Evolutionary conservation across 2,888 invertebrate genomes (phyloP), one percentile per base, ranked within the genome.

Genomic region (Carterocephalus palaemon): DNA sequence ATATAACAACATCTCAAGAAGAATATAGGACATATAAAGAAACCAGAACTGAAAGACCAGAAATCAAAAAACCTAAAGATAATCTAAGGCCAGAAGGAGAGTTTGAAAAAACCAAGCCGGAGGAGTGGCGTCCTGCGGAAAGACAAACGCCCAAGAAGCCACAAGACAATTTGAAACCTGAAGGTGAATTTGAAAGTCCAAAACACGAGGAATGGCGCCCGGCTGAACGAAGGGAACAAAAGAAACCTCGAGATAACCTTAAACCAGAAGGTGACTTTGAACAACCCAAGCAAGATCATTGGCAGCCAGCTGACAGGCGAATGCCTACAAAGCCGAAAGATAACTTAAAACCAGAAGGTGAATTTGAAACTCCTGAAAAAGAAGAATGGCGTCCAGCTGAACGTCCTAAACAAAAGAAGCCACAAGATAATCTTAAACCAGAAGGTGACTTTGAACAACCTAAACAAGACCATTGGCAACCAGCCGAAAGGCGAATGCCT

Each of bases 1-100:
- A 83, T 46, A 76, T 88, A 46, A 92, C 93, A 0, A 93, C 92
- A 5, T 86, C 88, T n/a, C 90, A 91, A 64, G 91, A 93, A 52
- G 89, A 91, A 50, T 92, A 89, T 59, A 89, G 82, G 63, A 88
- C 76, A n/a, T 90, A 88, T 52, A 89, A 91, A 64, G 84, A 88
- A 53, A 88, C 76, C 5, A 81, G 76, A 46, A 55, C 75, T 33
- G 88, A 89, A 55, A 67, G 88, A 51, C 89, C 88, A 1, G 73
- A 70, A 33, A 88, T 80, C 49, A 88, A 75, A 36, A 88, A 80
- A 53, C 92, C 91, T 4, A 66, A 82, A 46, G 89, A 89, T 49
- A 91, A 91, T 59, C 61, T 91, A 0, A 78, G 67, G 42, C 88
- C 89, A 0, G 90, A 90, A 64, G 89, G 90, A 1, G 86, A 89